Evolutionary conservation across 1,140 invertebrate genomes (phyloP).

Genomic region (Centruroides vittatus): DNA sequence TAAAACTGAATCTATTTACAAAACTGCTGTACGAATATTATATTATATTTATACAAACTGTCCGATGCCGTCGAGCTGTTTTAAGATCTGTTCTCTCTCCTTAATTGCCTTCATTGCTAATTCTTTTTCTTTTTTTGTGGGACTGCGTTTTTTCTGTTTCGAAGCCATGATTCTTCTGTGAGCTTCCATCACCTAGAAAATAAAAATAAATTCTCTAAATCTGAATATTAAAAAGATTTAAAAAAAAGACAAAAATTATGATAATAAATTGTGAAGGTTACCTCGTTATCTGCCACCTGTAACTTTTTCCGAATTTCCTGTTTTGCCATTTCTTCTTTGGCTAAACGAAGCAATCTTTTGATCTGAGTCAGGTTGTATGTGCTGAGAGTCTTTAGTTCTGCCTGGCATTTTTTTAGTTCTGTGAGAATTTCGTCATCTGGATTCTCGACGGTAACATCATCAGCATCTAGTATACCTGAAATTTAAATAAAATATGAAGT

Average conservation of each 20-base stretch:
- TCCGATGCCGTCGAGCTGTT: slow-evolving; percentile 31
- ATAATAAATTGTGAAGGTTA: slow-evolving; percentile 20
- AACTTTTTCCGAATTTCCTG: slow-evolving; percentile 55
- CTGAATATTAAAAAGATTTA: too few species aligned
- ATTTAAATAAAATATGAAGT: neutral
- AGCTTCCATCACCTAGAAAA: slow-evolving; percentile 45
- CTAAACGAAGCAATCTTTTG: slow-evolving; percentile 40
- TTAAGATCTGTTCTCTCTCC: slow-evolving; percentile 43
- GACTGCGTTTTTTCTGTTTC: slow-evolving; percentile 59
- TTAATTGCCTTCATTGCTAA: slow-evolving; percentile 50
- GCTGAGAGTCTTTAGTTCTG: slow-evolving; percentile 53
- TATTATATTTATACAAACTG: neutral
- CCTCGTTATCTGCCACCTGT: slow-evolving; percentile 49
- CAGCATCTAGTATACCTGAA: slow-evolving; percentile 23
- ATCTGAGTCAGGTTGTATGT: slow-evolving; percentile 52
- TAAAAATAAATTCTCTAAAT: too few species aligned
- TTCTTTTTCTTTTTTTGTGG: slow-evolving; percentile 67
- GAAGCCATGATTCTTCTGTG: slow-evolving; percentile 57
- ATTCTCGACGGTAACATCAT: slow-evolving; percentile 31
- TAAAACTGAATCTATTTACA: slow-evolving; percentile 3
- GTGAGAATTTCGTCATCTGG: slow-evolving; percentile 69
- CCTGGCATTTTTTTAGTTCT: slow-evolving; percentile 67
- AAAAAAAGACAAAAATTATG: too few species aligned
- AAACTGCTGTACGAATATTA: neutral
- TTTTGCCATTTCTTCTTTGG: slow-evolving; percentile 45